phyloP scores from a whole-genome alignment of 2,113 vertebrate genomes.

The Aphyosemion australe region DNA sequence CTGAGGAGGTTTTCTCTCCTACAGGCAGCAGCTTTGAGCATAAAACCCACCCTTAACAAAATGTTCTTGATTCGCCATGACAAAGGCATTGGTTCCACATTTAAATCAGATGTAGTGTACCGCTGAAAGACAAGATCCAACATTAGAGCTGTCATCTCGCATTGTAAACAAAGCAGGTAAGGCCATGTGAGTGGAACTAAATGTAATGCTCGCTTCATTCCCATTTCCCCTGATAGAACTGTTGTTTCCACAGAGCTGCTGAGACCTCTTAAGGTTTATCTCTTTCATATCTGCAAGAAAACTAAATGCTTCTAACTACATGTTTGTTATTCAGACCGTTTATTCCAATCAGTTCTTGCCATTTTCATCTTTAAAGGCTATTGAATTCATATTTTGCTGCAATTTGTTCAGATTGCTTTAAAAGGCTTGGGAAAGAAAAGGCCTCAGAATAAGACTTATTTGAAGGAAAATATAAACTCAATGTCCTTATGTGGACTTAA shows the following conservation, averaged over 20 bases:
- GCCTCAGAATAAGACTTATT: no score
- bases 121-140: slow-evolving; percentile 30
- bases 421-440: slow-evolving; percentile 20
- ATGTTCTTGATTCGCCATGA: slow-evolving; percentile 48
- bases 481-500: no score
- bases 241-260: slow-evolving; percentile 23
- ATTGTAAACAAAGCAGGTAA: slow-evolving; percentile 45
- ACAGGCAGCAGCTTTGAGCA: slow-evolving; percentile 19
- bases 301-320: slow-evolving; percentile 32
- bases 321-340: slow-evolving; percentile 59
- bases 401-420: slow-evolving; percentile 63
- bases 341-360: slow-evolving; percentile 63
- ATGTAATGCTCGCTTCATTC: slow-evolving; percentile 1
- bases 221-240: slow-evolving; percentile 1
- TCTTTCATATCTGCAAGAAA: slow-evolving; percentile 33
- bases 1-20: slow-evolving; percentile 5
- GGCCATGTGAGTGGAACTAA: slow-evolving; percentile 47
- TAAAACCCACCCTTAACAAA: slow-evolving; percentile 23
- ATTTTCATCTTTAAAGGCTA: slow-evolving; percentile 63
- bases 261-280: slow-evolving; percentile 35
- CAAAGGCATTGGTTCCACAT: slow-evolving; percentile 52
- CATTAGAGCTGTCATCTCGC: slow-evolving; percentile 55
- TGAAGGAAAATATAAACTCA: no score
- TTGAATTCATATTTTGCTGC: slow-evolving; percentile 62
- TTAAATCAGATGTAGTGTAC: slow-evolving; percentile 26